Conservation (phyloP, 2,113 vertebrate species). For the Nothoprocta perdicaria region DNA sequence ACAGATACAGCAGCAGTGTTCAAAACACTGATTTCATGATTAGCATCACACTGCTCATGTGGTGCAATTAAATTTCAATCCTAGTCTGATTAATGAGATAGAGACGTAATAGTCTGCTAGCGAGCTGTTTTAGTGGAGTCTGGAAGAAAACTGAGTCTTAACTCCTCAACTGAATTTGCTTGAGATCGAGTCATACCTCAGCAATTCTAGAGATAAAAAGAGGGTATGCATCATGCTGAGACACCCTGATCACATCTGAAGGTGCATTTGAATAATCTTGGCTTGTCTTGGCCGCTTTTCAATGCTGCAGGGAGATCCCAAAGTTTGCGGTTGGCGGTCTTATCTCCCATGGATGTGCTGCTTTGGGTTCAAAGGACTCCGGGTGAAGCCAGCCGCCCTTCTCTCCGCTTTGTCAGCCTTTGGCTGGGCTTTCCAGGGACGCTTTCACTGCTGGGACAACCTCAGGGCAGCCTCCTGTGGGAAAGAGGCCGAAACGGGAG, state of each 20-base stretch:
- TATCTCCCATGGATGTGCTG: background rate
- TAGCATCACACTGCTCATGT: rapidly evolving
- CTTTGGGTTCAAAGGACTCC: background rate
- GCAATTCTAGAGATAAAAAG: background rate
- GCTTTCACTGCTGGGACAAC: background rate
- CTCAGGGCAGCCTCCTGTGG: background rate
- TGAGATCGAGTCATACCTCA: background rate
- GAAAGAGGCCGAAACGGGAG: background rate
- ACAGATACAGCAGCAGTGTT: rapidly evolving
- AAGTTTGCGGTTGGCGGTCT: background rate
- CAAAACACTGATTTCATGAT: background rate
- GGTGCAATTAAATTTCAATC: background rate
- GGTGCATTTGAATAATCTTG: background rate
- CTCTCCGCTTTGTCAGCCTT: background rate
- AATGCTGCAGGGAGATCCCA: background rate
- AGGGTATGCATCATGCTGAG: background rate
- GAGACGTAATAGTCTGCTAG: background rate
- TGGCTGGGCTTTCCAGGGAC: background rate
- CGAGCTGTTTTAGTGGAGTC: background rate
- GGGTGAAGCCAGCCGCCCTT: background rate
- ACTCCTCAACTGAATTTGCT: background rate
- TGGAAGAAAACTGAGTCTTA: background rate
- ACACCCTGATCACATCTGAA: background rate
- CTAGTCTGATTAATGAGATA: background rate
- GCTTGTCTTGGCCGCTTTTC: background rate